Conservation (phyloP, 2,797 vertebrate genomes). For the Coregonus sp. region DNA sequence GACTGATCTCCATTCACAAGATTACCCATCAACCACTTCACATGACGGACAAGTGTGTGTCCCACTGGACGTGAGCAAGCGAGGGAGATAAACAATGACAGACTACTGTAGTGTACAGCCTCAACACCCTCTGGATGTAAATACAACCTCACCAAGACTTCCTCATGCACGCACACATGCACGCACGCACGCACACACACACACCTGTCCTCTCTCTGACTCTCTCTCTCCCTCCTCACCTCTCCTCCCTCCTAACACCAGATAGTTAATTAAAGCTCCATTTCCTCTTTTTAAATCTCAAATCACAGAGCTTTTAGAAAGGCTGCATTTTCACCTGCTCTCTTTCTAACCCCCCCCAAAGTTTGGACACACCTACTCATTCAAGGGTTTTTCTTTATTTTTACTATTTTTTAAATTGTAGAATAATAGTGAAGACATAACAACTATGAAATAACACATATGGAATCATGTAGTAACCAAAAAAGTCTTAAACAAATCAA, state of each 20-base stretch:
- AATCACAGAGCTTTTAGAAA: too few relatives aligned
- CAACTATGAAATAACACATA: too few relatives aligned
- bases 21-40: slow-evolving; percentile 66
- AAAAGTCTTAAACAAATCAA: too few relatives aligned
- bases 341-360: not conserved
- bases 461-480: too few relatives aligned
- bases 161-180: not conserved
- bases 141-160: not conserved
- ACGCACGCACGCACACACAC: not conserved
- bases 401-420: too few relatives aligned
- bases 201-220: not conserved
- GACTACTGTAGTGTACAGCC: slow-evolving; percentile 12
- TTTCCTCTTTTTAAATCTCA: too few relatives aligned
- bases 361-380: too few relatives aligned
- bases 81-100: slow-evolving; percentile 61
- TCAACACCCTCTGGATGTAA: slow-evolving; percentile 4
- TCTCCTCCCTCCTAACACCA: too few relatives aligned
- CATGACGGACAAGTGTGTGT: slow-evolving; percentile 38
- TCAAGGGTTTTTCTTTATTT: too few relatives aligned
- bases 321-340: too few relatives aligned
- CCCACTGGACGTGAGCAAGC: slow-evolving; percentile 41
- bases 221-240: not conserved
- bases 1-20: slow-evolving; percentile 74
- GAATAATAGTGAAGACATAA: too few relatives aligned
- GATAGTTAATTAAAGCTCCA: too few relatives aligned